Evolutionary conservation across 2,888 invertebrate genomes (phyloP), one percentile per base, ranked within the genome.

Genomic region (Leptopilina syphax): DNA sequence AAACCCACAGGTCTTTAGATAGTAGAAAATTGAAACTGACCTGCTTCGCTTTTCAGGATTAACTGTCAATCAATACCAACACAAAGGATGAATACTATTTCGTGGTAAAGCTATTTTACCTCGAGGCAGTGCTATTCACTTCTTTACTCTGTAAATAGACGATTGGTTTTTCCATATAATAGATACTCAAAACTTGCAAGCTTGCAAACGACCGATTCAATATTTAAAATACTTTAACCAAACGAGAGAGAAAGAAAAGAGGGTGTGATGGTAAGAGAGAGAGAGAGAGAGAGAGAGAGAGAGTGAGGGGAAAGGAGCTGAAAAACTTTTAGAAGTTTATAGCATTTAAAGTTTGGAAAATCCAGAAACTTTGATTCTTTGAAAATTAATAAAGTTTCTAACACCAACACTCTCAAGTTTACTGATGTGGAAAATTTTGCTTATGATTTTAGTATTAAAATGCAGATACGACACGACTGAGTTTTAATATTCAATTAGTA

Each of bases 291-390:
- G 34, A 3, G 3, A 34, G 34, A 34, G 34, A 27, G 34, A 2
- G 3, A 18, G 27, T 27, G 50, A 12, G 50, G 50, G 12, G 9
- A 44, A 66, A 66, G 13, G 41, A 66, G 41, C 34, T 13, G 18
- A 63, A 63, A 66, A 66, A n/a, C 41, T 66, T 66, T 66, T 13
- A 60, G 60, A 60, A 63, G 63, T n/a, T 63, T 63, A 63, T 18
- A 63, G 63, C 18, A 63, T 24, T 18, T 63, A 63, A 63, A 63
- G 63, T 63, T 63, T 18, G 63, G 18, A 63, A 63, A 18, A 63
- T 63, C 9, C 24, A 24, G 18, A 63, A 63, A 63, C 63, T 63
- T 63, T 63, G 63, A 63, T 63, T 63, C 63, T 63, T 63, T 63
- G 18, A 63, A 63, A 63, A 63, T 63, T 63, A 63, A 63, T 63